Percentiles rank a stretch among this genome's conserved stretches.
These are phyloP conservation scores for Anthopleura xanthogrammica DNA, from an alignment of 92 coral and sea anemone species.

Conservation along the genomic window DNA sequence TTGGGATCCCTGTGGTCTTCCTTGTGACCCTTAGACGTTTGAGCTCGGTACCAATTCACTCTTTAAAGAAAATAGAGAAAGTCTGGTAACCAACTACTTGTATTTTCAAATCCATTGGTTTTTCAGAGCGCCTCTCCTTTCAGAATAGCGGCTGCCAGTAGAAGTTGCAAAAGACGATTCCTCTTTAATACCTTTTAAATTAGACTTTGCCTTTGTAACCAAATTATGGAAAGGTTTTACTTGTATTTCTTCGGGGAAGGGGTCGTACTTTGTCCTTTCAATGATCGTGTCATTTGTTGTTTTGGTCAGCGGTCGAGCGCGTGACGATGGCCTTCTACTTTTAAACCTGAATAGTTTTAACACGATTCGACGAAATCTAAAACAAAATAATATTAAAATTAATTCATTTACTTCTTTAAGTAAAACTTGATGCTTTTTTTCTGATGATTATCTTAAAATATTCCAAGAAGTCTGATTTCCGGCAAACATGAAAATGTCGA, in stretches of 20 bases:
- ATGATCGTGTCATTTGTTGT: background rate
- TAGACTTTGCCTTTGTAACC: background rate
- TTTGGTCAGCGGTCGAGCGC: slow-evolving; percentile 1
- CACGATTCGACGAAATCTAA: background rate
- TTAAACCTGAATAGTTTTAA: background rate
- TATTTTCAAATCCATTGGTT: background rate
- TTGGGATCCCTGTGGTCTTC: no score
- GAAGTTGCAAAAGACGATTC: background rate
- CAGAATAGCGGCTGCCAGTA: background rate
- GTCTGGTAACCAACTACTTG: background rate
- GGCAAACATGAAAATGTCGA: no score
- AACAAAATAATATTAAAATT: background rate
- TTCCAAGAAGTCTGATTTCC: no score
- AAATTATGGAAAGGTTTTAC: background rate
- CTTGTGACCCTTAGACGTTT: no score
- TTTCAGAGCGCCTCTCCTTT: background rate
- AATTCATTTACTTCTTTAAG: no score
- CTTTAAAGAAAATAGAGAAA: no score
- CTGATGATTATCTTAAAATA: no score
- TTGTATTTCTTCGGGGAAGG: background rate
- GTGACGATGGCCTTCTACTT: background rate
- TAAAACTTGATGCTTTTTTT: no score
- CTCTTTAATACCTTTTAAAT: background rate
- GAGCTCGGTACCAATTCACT: no score
- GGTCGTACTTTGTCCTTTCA: background rate